phyloP scores from a whole-genome alignment of 1,140 invertebrate genomes.

The Eriocheir sinensis region DNA sequence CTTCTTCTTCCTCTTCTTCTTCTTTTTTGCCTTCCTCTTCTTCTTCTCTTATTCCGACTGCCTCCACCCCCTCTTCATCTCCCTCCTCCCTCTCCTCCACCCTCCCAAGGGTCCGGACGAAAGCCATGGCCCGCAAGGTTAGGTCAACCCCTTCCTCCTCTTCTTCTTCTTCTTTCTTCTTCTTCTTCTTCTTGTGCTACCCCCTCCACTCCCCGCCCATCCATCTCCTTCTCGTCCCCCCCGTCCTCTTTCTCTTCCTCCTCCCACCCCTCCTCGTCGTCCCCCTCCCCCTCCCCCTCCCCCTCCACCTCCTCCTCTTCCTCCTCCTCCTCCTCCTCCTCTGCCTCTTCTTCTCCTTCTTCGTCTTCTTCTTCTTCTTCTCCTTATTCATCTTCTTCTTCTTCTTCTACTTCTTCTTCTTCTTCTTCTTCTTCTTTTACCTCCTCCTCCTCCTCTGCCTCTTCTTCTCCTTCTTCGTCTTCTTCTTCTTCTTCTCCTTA shows the following conservation, averaged over 20 bases:
- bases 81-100: not conserved
- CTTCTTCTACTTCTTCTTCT: not conserved
- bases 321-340: not conserved
- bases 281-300: not conserved
- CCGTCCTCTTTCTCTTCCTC: not conserved
- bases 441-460: not conserved
- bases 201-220: not conserved
- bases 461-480: not conserved
- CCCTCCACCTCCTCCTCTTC: not conserved
- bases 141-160: not conserved
- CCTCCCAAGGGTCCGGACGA: not conserved
- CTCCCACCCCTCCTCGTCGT: not conserved
- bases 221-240: not conserved
- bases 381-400: not conserved
- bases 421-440: not conserved
- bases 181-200: not conserved
- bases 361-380: not conserved
- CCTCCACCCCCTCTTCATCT: not conserved
- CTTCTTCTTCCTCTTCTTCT: not conserved
- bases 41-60: no score
- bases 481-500: not conserved
- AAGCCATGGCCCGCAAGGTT: not conserved
- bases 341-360: not conserved
- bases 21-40: no score
- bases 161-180: not conserved